phyloP scores from a whole-genome alignment of 2,888 invertebrate species.

The Nasonia oneida region DNA sequence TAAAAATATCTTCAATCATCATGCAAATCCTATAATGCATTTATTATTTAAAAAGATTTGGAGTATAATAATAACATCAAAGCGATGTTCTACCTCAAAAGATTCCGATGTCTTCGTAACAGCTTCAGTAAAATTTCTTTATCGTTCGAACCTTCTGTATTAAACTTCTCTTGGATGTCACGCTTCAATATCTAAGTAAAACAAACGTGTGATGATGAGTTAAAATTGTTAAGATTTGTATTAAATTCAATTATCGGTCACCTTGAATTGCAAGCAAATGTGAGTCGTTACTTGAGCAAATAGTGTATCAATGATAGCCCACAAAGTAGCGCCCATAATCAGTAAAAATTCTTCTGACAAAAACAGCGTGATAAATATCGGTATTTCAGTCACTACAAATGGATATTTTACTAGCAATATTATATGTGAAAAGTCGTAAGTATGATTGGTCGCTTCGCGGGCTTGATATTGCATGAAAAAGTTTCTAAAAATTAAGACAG shows the following conservation, averaged over 20 bases:
- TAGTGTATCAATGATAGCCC: constrained; percentile 16
- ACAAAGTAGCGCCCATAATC: not conserved
- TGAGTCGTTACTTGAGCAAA: constrained; percentile 31
- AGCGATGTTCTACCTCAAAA: not conserved
- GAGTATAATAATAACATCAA: not conserved
- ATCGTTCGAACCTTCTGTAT: not conserved
- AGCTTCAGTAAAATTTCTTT: not conserved
- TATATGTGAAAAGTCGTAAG: constrained; percentile 3
- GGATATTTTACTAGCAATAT: constrained; percentile 26
- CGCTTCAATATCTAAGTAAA: constrained; percentile 8
- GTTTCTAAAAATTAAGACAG: constrained; percentile 6
- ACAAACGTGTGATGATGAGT: not conserved
- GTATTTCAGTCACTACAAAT: not conserved
- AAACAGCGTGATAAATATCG: not conserved
- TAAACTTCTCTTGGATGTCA: not conserved
- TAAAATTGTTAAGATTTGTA: not conserved
- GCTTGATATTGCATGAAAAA: not conserved
- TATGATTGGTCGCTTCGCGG: not conserved
- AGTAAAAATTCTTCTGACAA: not conserved
- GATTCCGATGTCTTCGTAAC: not conserved
- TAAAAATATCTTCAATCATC: not conserved
- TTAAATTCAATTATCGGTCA: not conserved
- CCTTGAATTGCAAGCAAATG: constrained; percentile 10
- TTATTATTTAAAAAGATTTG: not conserved
- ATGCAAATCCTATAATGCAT: not conserved